These are phyloP conservation scores for Smittia sp. DNA, from an alignment of 2,888 invertebrate genomes.

Conservation along the genomic window DNA sequence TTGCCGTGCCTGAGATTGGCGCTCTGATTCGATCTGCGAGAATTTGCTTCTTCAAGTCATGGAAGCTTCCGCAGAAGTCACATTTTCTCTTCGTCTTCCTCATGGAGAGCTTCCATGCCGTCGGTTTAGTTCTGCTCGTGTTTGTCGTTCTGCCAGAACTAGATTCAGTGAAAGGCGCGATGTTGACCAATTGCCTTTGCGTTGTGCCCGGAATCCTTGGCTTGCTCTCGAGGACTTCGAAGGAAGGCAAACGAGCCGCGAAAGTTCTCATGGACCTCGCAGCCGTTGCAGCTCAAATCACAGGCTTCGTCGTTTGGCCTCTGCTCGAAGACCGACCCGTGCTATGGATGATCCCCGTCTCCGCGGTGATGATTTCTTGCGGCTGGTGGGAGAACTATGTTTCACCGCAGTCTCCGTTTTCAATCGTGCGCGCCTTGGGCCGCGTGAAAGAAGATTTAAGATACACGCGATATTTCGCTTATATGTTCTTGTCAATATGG, in stretches of 20 bases:
- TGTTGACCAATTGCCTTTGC: slow-evolving; percentile 94
- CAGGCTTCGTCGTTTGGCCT: slow-evolving; percentile 92
- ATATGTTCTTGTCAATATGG: slow-evolving; percentile 88
- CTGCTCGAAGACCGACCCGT: slow-evolving; percentile 70
- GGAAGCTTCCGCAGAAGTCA: slow-evolving; percentile 62
- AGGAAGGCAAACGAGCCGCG: slow-evolving; percentile 73
- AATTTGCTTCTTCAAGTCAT: slow-evolving; percentile 89
- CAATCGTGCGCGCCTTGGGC: slow-evolving; percentile 66
- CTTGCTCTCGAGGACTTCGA: slow-evolving; percentile 75
- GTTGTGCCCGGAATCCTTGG: slow-evolving; percentile 79
- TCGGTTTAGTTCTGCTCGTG: slow-evolving; percentile 82
- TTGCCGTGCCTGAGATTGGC: slow-evolving; percentile 84
- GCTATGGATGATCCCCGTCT: slow-evolving; percentile 81
- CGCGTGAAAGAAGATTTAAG: slow-evolving; percentile 76
- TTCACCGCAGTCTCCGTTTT: slow-evolving; percentile 78
- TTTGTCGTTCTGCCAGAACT: slow-evolving; percentile 87
- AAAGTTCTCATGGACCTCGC: slow-evolving; percentile 79
- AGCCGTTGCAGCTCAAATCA: slow-evolving; percentile 84
- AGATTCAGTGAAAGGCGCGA: slow-evolving; percentile 91
- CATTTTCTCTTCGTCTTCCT: slow-evolving; percentile 62
- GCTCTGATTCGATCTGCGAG: slow-evolving; percentile 78
- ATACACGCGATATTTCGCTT: slow-evolving; percentile 81
- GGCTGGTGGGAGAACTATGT: slow-evolving; percentile 99
- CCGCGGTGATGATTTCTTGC: slow-evolving; percentile 81
- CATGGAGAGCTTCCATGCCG: slow-evolving; percentile 83